A percentile compares a stretch with the other conserved stretches of the same genome.
phyloP scores from a whole-genome alignment of 2,113 vertebrate species.

The Melanerpes formicivorus region DNA sequence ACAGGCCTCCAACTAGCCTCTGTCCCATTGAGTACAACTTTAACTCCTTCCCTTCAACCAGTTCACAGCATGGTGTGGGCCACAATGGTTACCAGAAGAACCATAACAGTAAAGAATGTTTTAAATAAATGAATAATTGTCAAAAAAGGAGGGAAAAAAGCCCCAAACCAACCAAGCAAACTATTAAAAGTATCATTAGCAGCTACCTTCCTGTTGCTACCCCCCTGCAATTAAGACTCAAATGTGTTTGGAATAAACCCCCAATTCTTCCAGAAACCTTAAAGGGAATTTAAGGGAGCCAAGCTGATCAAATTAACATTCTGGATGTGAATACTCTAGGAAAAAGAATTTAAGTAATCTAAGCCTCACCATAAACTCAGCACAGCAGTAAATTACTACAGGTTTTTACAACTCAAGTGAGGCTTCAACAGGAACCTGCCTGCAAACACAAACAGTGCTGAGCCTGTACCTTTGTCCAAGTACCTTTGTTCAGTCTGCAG shows the following conservation, averaged over 20 bases:
- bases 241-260: too few species aligned
- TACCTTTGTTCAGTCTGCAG: too few species aligned
- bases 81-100: not conserved
- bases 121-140: not conserved
- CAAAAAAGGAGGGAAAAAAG: too few species aligned
- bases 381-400: not conserved
- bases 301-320: not conserved
- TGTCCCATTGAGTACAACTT: too few species aligned
- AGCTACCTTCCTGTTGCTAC: not conserved
- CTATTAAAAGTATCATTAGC: not conserved
- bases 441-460: fast-evolving
- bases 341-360: not conserved
- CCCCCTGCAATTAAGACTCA: not conserved
- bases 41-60: too few species aligned
- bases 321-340: not conserved
- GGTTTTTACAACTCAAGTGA: not conserved
- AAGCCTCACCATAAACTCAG: not conserved
- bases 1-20: too few species aligned
- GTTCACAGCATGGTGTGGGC: not conserved
- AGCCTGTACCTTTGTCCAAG: not conserved
- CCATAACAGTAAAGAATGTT: not conserved
- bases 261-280: too few species aligned
- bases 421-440: not conserved
- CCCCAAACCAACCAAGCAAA: too few species aligned
- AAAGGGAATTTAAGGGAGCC: not conserved